These are phyloP conservation scores for Sardina pilchardus DNA, from an alignment of 2,113 vertebrate species.

Conservation along the genomic window DNA sequence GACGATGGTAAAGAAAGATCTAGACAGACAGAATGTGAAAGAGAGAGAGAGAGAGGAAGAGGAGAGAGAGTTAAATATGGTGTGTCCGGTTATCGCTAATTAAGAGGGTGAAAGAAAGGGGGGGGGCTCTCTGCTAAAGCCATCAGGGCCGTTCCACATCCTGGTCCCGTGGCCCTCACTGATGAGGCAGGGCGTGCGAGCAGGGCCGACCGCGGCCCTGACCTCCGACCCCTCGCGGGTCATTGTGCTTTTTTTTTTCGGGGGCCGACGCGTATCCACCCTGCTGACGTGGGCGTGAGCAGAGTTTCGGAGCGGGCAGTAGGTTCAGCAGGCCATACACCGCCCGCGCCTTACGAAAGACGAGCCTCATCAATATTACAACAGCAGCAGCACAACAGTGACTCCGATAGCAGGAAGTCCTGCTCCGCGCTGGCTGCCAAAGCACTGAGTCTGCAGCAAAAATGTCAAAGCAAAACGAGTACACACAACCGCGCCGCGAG, in stretches of 20 bases:
- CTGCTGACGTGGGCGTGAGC: background rate
- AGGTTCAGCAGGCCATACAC: background rate
- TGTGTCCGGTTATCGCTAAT: background rate
- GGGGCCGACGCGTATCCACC: background rate
- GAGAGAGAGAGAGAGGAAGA: background rate
- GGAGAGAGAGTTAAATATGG: conserved; percentile 2
- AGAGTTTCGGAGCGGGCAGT: background rate
- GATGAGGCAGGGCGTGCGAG: conserved; percentile 1
- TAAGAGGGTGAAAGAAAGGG: background rate
- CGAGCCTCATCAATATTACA: background rate
- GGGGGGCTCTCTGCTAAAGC: background rate
- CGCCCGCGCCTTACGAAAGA: background rate
- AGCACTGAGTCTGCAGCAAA: too few relatives aligned
- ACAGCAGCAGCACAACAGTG: background rate
- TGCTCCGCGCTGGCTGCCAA: background rate
- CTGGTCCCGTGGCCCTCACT: background rate
- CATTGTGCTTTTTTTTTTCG: conserved; percentile 9
- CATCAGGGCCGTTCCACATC: background rate
- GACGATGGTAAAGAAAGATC: background rate
- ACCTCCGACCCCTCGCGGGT: background rate
- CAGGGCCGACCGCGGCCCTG: background rate
- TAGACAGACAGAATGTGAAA: background rate
- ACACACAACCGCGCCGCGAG: too few relatives aligned
- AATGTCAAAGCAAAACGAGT: too few relatives aligned
- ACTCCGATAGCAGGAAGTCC: background rate